phyloP scores from a whole-genome alignment of 2,888 invertebrate species.

The Ornithoptera priamus region DNA sequence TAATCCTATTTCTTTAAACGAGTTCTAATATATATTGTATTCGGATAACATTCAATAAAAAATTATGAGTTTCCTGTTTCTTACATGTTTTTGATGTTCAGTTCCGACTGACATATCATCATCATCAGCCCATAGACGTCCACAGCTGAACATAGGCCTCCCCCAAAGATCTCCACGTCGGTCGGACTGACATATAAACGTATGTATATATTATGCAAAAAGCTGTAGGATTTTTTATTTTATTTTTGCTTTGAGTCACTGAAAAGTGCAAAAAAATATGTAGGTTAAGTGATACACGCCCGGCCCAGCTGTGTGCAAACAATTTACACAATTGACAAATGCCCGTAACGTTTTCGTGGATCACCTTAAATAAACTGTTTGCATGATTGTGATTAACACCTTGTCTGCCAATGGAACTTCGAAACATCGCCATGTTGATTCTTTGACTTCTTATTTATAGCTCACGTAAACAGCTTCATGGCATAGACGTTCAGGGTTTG shows the following conservation, averaged over 20 bases:
- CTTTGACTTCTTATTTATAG: conserved; percentile 70
- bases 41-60: too few species aligned
- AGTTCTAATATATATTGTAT: too few species aligned
- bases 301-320: conserved; percentile 48
- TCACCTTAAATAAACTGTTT: conserved; percentile 75
- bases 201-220: background rate
- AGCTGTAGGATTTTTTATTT: background rate
- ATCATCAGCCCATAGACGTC: too few species aligned
- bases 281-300: conserved; percentile 54
- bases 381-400: conserved; percentile 77
- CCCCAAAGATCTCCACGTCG: too few species aligned
- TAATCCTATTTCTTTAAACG: too few species aligned
- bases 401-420: conserved; percentile 69
- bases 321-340: conserved; percentile 75
- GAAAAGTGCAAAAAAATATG: conserved; percentile 35
- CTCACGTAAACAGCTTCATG: conserved; percentile 48
- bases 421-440: conserved; percentile 69
- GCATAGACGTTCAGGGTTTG: conserved; percentile 65
- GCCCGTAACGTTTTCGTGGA: conserved; percentile 68
- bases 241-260: background rate
- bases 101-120: background rate
- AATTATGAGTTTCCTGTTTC: background rate
- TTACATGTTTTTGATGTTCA: background rate
- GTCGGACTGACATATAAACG: too few species aligned
- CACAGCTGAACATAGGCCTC: too few species aligned